Percentiles rank a stretch among this genome's conserved stretches.
These are phyloP conservation scores for Chrysolina oricalcia DNA, from an alignment of 2,888 invertebrate species.

Conservation along the genomic window DNA sequence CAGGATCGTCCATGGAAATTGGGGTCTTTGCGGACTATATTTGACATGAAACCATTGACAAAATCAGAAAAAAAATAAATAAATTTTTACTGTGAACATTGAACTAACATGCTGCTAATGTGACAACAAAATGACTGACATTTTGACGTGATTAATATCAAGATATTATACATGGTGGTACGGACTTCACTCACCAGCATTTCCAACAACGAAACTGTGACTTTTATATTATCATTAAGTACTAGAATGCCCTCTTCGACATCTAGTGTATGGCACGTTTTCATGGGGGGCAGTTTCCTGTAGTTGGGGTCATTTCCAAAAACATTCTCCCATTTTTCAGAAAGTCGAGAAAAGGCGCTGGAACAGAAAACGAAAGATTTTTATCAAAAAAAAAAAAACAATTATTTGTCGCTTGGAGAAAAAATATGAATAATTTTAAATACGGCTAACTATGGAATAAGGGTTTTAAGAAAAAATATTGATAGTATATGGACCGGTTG, in stretches of 20 bases:
- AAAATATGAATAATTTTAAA: too few relatives aligned
- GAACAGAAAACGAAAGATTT: neutral
- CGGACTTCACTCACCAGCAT: constrained; percentile 38
- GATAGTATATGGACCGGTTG: too few relatives aligned
- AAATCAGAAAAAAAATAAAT: neutral
- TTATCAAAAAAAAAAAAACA: neutral
- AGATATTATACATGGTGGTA: constrained; percentile 6
- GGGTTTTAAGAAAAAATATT: too few relatives aligned
- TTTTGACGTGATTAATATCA: neutral
- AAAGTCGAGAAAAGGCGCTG: constrained; percentile 36
- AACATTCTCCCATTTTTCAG: constrained; percentile 43
- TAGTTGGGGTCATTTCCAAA: constrained; percentile 34
- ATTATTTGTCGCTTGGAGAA: neutral
- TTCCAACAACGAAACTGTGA: constrained; percentile 40
- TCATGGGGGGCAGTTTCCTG: constrained; percentile 33
- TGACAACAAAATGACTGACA: neutral
- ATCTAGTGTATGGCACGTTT: constrained; percentile 40
- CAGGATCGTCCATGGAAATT: constrained; percentile 34
- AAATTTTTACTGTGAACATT: neutral
- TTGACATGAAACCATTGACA: neutral
- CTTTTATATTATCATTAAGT: constrained; percentile 43
- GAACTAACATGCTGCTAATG: neutral
- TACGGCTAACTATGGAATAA: too few relatives aligned
- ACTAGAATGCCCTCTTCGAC: constrained; percentile 36
- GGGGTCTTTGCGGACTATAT: constrained; percentile 32